phyloP scores from a whole-genome alignment of 2,888 invertebrate genomes.

The Frankliniella intonsa region DNA sequence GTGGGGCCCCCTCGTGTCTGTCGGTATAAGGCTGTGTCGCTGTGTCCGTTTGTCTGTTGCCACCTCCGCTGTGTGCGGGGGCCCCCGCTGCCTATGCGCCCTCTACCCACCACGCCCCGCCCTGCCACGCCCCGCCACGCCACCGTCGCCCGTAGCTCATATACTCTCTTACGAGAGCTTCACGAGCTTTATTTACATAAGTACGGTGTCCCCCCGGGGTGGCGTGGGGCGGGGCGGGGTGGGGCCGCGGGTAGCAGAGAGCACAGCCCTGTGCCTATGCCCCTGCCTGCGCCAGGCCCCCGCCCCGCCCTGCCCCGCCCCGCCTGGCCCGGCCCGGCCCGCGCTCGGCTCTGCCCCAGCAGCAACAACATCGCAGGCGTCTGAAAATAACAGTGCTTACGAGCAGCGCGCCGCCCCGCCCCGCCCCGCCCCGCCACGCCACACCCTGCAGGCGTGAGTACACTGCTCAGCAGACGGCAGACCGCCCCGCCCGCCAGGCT shows the following conservation, averaged over 20 bases:
- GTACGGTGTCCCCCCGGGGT: constrained; percentile 30
- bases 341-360: constrained; percentile 12
- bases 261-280: neutral
- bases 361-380: constrained; percentile 1
- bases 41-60: too few relatives aligned
- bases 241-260: neutral
- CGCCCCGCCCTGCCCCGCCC: too few relatives aligned
- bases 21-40: too few relatives aligned
- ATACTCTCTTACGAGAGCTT: constrained; percentile 38
- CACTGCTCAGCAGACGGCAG: neutral
- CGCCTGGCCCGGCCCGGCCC: too few relatives aligned
- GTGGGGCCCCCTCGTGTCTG: too few relatives aligned
- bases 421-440: neutral
- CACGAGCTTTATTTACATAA: constrained; percentile 43
- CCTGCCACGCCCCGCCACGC: too few relatives aligned
- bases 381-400: constrained; percentile 22
- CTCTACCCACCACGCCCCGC: too few relatives aligned
- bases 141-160: too few relatives aligned
- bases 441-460: neutral
- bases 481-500: too few relatives aligned
- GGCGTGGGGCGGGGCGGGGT: neutral
- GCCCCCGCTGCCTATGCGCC: too few relatives aligned
- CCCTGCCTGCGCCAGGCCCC: too few relatives aligned
- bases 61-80: too few relatives aligned
- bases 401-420: neutral